Base-by-base conservation (phyloP, 37 sponge, comb jelly and placozoan genomes). In the Hexactinellida sp. region DNA sequence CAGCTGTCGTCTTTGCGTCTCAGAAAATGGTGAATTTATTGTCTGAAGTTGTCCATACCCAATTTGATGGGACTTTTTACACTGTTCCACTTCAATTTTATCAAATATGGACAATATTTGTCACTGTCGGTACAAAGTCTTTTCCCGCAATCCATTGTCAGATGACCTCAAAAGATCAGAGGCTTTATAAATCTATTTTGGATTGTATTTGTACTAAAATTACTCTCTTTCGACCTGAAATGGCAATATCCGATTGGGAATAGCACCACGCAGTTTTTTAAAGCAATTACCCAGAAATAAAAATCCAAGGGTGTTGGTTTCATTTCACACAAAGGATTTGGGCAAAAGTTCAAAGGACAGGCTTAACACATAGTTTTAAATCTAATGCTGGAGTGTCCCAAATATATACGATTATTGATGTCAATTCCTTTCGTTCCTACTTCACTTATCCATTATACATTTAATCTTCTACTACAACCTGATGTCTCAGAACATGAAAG, bases 11-110 rank as follows among this genome's bases (percentile, higher is more conserved):
- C 5, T 63, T 32, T 63, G 21, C 21, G 28, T 63, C 76, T 21
- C 28, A 63, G 3, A 63, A 32, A 63, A 63, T 63, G 76, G 30
- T 25, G 21, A n/a, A 63, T 63, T 25, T 63, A 23, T 63, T 63
- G 30, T 63, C 76, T 25, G 76, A 32, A 63, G n/a, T 63, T 63
- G 13, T n/a, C 13, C 21, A 63, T 63, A 63, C 13, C 76, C 76
- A 63, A n/a, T 63, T 63, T n/a, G 76, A 63, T 63, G 76, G 76
- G 30, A 63, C 76, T 25, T 63, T 63, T 28, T 63, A 25, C 76
- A 63, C 76, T 63, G 76, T 63, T 25, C 76, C 76, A 63, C 21
- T 63, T 63, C 76, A 63, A n/a, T 63, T 63, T n/a, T 63, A 63
- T 63, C 76, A 63, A 63, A 3, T 63, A 7, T 28, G 76, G 76